Conservation (phyloP, 2,888 invertebrate species). For the Troides oblongomaculatus region DNA sequence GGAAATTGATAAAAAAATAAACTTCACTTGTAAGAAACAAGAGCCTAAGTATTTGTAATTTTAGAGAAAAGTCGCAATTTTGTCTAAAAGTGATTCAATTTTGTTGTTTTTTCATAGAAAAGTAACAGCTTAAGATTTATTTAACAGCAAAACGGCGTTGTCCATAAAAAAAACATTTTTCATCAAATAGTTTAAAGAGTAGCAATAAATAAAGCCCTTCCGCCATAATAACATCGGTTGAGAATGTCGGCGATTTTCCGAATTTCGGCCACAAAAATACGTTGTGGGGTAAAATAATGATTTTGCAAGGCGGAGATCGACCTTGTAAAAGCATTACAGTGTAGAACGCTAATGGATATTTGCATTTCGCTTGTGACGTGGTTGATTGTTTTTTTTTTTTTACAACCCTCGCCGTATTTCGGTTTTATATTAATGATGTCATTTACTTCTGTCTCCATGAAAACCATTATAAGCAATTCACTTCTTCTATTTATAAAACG, state of each 20-base stretch:
- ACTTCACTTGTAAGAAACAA: no score
- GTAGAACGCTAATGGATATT: conserved; percentile 27
- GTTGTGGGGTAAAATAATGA: conserved; percentile 17
- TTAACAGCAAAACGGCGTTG: no score
- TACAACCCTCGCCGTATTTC: not conserved
- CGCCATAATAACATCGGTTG: not conserved
- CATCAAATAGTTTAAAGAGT: no score
- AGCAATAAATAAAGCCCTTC: no score
- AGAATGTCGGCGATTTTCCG: not conserved
- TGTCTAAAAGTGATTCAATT: no score
- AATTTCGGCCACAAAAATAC: conserved; percentile 13
- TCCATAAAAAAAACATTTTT: no score
- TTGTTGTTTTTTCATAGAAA: no score
- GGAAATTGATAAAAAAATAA: no score
- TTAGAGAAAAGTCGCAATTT: no score
- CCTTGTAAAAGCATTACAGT: conserved; percentile 27
- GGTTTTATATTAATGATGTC: not conserved
- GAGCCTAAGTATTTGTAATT: no score
- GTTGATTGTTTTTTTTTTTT: conserved; percentile 9
- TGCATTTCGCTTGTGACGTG: conserved; percentile 4
- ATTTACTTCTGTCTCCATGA: not conserved
- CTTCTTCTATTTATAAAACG: no score
- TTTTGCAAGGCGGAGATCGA: conserved; percentile 25
- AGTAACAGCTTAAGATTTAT: no score
- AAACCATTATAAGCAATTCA: not conserved